Base-by-base conservation (phyloP, 2,888 invertebrate genomes). In the Strigamia transsilvanica region DNA sequence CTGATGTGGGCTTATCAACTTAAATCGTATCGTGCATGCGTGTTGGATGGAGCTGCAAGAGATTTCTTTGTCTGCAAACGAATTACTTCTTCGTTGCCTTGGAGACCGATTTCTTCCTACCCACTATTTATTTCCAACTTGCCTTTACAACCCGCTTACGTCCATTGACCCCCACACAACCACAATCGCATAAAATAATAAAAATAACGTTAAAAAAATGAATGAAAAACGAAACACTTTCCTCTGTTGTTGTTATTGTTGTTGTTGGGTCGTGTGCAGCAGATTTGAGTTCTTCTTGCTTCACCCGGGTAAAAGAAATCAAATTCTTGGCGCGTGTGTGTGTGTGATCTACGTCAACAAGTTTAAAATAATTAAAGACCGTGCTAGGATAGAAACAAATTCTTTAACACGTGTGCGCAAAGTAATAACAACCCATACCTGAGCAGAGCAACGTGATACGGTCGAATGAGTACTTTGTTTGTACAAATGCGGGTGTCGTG, bases 391-490 rank as follows among this genome's bases (percentile, higher is more conserved):
- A 18, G 9, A 9, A n/a, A 15, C 32, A 73, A 32, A 73, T 32
- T 23, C 73, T 32, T 73, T 15, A 73, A 1, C 23, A 73, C 12
- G 12, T 73, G 27, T 27, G 32, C 21, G 56, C 56, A 18, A 5
- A 56, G 21, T 73, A 32, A 73, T 73, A 73, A 73, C 15, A 73
- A 73, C 12, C 73, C 73, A 73, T 73, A 73, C 73, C 73, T 73
- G 73, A 73, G 27, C 73, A 9, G 18, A 56, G 56, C n/a, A 73
- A 73, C 73, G 27, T 73, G 73, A 32, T 15, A 23, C n/a, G 73
- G 73, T 73, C 73, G 73, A 73, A 73, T 73, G 73, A 32, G 23
- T 15, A 73, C 73, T 73, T 73, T 73, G 73, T 73, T 73, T 73
- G 27, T 73, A 15, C 73, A 73, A 73, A 73, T 73, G 73, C 73